These are phyloP conservation scores for Epinephelus coioides DNA, from an alignment of 2,797 vertebrate species.

Conservation along the genomic window DNA sequence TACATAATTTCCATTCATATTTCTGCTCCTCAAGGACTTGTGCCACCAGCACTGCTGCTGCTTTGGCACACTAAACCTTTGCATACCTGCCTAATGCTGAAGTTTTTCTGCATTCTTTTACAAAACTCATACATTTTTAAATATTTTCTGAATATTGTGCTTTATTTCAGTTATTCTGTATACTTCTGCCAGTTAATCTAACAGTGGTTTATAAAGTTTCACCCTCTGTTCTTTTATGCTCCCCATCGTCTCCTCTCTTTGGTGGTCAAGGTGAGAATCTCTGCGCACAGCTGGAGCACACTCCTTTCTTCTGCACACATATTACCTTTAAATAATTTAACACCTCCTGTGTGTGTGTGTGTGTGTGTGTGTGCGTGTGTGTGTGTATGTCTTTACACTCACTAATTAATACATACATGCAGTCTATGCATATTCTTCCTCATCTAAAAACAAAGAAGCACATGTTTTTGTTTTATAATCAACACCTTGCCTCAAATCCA, in stretches of 20 bases:
- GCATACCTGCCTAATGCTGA: neutral
- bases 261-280: conserved; percentile 30
- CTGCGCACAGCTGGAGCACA: conserved; percentile 35
- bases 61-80: neutral
- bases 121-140: neutral
- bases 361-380: neutral
- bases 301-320: conserved; percentile 15
- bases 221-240: neutral
- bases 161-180: neutral
- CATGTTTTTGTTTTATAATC: conserved; percentile 24
- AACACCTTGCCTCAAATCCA: conserved; percentile 37
- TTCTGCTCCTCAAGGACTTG: neutral
- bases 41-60: neutral
- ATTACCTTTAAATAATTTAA: conserved; percentile 22
- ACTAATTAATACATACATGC: conserved; percentile 44
- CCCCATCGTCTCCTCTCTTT: conserved; percentile 1
- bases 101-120: neutral
- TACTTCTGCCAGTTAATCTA: neutral
- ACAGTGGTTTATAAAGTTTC: conserved; percentile 24
- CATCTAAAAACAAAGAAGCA: conserved; percentile 29
- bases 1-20: conserved; percentile 4
- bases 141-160: neutral
- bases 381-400: conserved; percentile 7
- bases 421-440: conserved; percentile 3
- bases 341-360: conserved; percentile 4